Base-by-base conservation (phyloP, 2,888 invertebrate species). In the Brachyopa scutellaris region DNA sequence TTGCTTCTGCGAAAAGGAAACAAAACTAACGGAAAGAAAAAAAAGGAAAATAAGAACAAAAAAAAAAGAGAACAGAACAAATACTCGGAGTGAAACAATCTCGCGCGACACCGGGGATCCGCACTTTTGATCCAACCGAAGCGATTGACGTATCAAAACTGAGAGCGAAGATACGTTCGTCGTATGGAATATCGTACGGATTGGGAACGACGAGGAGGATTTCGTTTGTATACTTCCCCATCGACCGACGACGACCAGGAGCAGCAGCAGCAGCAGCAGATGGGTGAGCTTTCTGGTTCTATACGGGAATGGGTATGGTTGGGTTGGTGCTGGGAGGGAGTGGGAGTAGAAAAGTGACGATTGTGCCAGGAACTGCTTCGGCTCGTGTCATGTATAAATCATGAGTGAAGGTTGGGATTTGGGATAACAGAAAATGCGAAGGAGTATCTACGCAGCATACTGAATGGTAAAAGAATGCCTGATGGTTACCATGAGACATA, bases 111-210 rank as follows among this genome's bases (percentile, higher is more conserved):
- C 82, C 82, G 66, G 66, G 61, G 51, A 77, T 61, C 77, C 82
- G 82, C 55, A 42, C 62, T 70, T 40, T 66, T 77, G 66, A 82
- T 82, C 82, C 82, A 66, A 70, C 77, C 82, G 70, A 66, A 66
- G 66, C 82, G 77, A 66, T 82, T 82, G 77, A 64, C 70, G 70
- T 82, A 77, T 82, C 82, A 82, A 82, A 82, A 82, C 82, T 82
- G 80, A 80, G 76, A 82, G 82, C 70, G 80, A 38, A 57, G 55
- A 45, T 26, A 62, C 11, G 29, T 55, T 79, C 66, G 61, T 61
- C 62, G 74, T 33, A 26, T 19, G 45, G 45, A 42, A 80, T 76
- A 80, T 69, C 80, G 70, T 77, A 79, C 5, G 26, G 19, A 61
- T 61, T 40, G 6, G 33, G 11, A 11, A 26, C 47, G 53, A 62